Evolutionary conservation across 1,140 invertebrate genomes (phyloP).

Genomic region (Caenorhabditis inopinata): DNA sequence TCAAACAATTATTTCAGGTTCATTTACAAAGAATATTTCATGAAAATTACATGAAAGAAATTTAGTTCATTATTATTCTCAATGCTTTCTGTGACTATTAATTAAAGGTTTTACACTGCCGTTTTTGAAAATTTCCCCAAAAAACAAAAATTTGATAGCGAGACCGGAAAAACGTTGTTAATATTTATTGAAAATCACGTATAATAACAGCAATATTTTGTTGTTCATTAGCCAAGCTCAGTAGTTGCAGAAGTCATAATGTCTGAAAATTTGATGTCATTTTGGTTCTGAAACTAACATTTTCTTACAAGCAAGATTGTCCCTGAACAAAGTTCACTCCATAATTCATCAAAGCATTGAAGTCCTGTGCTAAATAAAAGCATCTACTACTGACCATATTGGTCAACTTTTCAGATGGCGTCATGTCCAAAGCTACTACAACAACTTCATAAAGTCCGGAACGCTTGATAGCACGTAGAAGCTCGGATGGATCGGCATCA

Average conservation of each 20-base stretch:
- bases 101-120: too few species aligned
- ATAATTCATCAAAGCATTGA: conserved; percentile 16
- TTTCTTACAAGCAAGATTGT: conserved; percentile 33
- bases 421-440: conserved; percentile 18
- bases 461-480: not conserved
- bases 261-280: not conserved
- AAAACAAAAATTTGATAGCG: too few species aligned
- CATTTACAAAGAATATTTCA: too few species aligned
- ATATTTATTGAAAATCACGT: not conserved
- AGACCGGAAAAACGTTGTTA: too few species aligned
- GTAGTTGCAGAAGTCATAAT: conserved; percentile 1
- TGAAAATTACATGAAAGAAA: too few species aligned
- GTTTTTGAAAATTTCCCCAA: too few species aligned
- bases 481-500: conserved; percentile 21
- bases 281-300: too few species aligned
- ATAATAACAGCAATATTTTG: not conserved
- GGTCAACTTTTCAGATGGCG: not conserved
- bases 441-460: conserved; percentile 19
- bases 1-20: too few species aligned
- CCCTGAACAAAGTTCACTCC: conserved; percentile 37
- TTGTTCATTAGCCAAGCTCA: not conserved
- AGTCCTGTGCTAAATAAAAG: conserved; percentile 2
- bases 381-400: conserved; percentile 8
- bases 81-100: too few species aligned
- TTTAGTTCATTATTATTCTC: too few species aligned